Evolutionary conservation across 2,888 invertebrate species (phyloP).

Genomic region (Ophion obscuratus): DNA sequence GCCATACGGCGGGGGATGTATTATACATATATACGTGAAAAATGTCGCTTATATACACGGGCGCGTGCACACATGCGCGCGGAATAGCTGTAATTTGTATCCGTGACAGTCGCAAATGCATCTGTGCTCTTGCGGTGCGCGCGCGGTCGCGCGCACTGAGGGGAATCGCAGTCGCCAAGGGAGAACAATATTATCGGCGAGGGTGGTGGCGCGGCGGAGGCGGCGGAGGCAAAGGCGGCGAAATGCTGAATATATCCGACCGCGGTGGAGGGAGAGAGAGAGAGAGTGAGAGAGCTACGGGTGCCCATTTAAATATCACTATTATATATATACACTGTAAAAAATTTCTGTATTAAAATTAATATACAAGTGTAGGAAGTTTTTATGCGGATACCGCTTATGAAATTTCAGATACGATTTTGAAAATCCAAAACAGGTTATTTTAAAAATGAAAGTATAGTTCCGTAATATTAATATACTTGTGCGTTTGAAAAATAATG

Average conservation of each 20-base stretch:
- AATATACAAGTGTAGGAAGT: too few species aligned
- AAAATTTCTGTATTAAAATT: too few species aligned
- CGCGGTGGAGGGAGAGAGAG: constrained; percentile 5
- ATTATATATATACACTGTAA: too few species aligned
- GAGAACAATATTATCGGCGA: constrained; percentile 57
- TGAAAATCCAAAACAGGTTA: too few species aligned
- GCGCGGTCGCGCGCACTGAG: constrained; percentile 14
- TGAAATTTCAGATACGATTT: too few species aligned
- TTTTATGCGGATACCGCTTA: too few species aligned
- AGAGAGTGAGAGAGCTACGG: too few species aligned
- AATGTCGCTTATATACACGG: neutral
- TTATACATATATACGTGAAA: neutral
- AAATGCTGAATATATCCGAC: constrained; percentile 49
- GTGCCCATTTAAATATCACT: neutral
- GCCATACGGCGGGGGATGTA: too few species aligned
- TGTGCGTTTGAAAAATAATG: too few species aligned
- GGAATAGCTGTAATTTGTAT: constrained; percentile 34
- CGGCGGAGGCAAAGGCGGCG: constrained; percentile 49
- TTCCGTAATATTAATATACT: too few species aligned
- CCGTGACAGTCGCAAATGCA: constrained; percentile 35
- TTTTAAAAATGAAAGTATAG: too few species aligned
- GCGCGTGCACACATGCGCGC: neutral
- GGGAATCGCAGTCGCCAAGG: constrained; percentile 48
- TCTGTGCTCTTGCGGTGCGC: constrained; percentile 17
- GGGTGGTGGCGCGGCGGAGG: too few species aligned